Conservation (phyloP, 2,113 vertebrate genomes). For the Cavia porcellus region DNA sequence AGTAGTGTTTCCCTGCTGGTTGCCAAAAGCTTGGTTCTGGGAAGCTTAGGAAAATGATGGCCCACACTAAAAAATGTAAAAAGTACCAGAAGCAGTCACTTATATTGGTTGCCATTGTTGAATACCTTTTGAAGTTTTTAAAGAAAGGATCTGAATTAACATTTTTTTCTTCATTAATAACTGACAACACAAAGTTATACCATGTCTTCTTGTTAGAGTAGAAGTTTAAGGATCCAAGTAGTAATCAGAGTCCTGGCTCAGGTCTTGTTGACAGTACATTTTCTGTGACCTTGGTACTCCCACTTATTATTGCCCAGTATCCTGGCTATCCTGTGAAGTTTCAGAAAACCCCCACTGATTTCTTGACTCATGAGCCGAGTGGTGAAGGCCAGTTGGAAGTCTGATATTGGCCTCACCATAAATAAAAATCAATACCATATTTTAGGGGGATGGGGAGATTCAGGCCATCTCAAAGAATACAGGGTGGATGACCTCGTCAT, state of each 20-base stretch:
- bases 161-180: background rate
- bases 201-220: background rate
- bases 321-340: background rate
- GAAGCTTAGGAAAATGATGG: background rate
- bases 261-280: background rate
- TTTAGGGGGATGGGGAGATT: background rate
- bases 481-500: background rate
- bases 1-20: background rate
- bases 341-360: background rate
- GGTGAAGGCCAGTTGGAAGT: background rate
- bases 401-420: background rate
- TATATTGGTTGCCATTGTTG: background rate
- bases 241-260: background rate
- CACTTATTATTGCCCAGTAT: background rate
- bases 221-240: background rate
- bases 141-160: slow-evolving; percentile 25
- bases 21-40: background rate
- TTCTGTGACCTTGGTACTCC: background rate
- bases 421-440: background rate
- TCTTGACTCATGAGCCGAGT: background rate
- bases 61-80: background rate
- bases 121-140: background rate
- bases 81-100: background rate
- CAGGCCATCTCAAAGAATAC: background rate
- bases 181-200: background rate